Conservation (phyloP, 2,888 invertebrate species). For the Himalopsyche japonica region DNA sequence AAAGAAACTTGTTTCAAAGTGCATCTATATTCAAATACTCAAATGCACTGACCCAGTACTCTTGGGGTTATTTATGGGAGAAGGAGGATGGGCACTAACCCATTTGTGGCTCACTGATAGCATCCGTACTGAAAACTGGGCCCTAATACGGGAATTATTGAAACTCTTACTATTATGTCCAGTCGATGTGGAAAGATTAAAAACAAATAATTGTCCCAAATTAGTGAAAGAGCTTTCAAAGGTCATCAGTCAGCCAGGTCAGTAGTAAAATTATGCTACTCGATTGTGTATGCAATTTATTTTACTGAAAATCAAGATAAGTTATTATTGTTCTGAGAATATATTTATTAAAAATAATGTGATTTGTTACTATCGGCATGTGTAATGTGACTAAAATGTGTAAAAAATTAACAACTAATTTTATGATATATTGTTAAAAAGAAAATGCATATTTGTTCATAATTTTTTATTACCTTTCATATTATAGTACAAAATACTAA, state of each 20-base stretch:
- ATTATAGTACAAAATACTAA: no score
- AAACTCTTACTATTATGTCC: slow-evolving; percentile 84
- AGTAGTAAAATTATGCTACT: slow-evolving; percentile 49
- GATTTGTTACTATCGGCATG: no score
- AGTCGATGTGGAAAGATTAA: slow-evolving; percentile 86
- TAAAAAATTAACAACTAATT: no score
- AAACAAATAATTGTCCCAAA: slow-evolving; percentile 90
- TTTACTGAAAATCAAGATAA: no score
- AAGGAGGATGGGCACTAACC: slow-evolving; percentile 90
- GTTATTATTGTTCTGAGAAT: no score
- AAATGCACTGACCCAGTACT: slow-evolving; percentile 83
- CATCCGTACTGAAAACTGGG: slow-evolving; percentile 81
- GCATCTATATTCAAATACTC: slow-evolving; percentile 91
- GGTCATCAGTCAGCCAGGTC: slow-evolving; percentile 80
- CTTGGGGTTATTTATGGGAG: slow-evolving; percentile 85
- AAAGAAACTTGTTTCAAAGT: slow-evolving; percentile 92
- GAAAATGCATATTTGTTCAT: no score
- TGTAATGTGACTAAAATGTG: no score
- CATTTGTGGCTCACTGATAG: slow-evolving; percentile 91
- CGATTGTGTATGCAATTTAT: no score
- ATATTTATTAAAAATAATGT: no score
- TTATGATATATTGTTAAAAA: no score
- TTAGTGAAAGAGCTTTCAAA: slow-evolving; percentile 86
- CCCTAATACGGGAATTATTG: slow-evolving; percentile 83
- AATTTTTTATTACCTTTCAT: no score